Evolutionary conservation across 2,888 invertebrate genomes (phyloP).

Genomic region (Orchestes rusci): DNA sequence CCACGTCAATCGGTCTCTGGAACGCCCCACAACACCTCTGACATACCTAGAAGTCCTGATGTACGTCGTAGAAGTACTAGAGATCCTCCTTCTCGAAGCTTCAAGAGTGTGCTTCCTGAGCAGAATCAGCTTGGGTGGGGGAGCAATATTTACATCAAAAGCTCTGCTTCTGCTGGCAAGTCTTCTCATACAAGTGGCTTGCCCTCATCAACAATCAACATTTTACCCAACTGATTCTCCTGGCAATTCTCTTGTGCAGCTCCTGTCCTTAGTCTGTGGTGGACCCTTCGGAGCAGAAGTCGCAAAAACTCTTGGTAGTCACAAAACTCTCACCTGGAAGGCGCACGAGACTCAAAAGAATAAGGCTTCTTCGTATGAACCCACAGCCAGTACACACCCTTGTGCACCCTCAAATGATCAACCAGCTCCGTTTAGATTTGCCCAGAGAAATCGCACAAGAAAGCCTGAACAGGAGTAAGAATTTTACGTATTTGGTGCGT

Average conservation of each 20-base stretch:
- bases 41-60: slow-evolving; percentile 33
- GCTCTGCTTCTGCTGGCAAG: too few species aligned
- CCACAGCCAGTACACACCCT: slow-evolving; percentile 48
- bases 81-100: slow-evolving; percentile 15
- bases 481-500: slow-evolving; percentile 28
- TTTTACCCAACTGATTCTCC: slow-evolving; percentile 29
- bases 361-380: slow-evolving; percentile 43
- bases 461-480: slow-evolving; percentile 14
- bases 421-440: slow-evolving; percentile 35
- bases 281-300: slow-evolving; percentile 50
- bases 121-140: slow-evolving; percentile 3
- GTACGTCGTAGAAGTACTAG: slow-evolving; percentile 33
- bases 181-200: too few species aligned
- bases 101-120: slow-evolving; percentile 16
- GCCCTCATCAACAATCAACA: slow-evolving; percentile 5
- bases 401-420: slow-evolving; percentile 42
- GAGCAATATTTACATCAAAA: slow-evolving; percentile 19
- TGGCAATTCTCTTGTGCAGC: slow-evolving; percentile 44
- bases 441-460: slow-evolving; percentile 37
- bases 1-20: slow-evolving; percentile 25
- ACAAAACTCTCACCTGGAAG: slow-evolving; percentile 25
- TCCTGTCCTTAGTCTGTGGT: slow-evolving; percentile 51
- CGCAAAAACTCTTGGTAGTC: slow-evolving; percentile 37
- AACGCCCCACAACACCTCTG: slow-evolving; percentile 33
- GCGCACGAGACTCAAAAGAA: slow-evolving; percentile 34